Conservation (phyloP, 2,113 vertebrate species). For the Siphamia tubifer region DNA sequence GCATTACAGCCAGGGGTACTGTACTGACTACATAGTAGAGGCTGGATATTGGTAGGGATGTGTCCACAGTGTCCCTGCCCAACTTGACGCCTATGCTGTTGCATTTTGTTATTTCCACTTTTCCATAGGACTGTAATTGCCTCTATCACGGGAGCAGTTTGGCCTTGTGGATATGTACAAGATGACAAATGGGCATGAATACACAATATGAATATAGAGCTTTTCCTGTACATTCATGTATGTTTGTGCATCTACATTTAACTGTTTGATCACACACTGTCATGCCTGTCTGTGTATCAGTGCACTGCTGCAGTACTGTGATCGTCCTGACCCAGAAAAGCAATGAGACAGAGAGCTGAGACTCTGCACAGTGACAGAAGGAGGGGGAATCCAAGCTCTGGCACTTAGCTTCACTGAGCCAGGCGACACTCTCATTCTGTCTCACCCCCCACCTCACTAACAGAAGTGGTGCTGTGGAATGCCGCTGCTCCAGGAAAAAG, state of each 20-base stretch:
- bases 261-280: neutral
- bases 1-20: too few species aligned
- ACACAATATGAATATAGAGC: neutral
- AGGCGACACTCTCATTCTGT: conserved; percentile 43
- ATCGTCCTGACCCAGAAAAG: conserved; percentile 74
- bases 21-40: too few species aligned
- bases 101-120: too few species aligned
- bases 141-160: too few species aligned
- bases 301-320: conserved; percentile 49
- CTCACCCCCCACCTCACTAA: neutral
- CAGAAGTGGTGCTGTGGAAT: conserved; percentile 26
- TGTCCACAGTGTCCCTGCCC: too few species aligned
- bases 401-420: conserved; percentile 49
- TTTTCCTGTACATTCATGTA: neutral
- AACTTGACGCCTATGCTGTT: too few species aligned
- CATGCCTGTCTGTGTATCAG: neutral
- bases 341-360: conserved; percentile 57
- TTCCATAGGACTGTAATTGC: too few species aligned
- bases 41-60: too few species aligned
- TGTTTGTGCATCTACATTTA: neutral
- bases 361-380: conserved; percentile 45
- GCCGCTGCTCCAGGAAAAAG: conserved; percentile 16
- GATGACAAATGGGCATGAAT: neutral
- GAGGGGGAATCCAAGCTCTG: conserved; percentile 50
- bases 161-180: neutral